phyloP scores from a whole-genome alignment of 37 sponge, comb jelly and placozoan species.

The Diacarnus erythraeanus region DNA sequence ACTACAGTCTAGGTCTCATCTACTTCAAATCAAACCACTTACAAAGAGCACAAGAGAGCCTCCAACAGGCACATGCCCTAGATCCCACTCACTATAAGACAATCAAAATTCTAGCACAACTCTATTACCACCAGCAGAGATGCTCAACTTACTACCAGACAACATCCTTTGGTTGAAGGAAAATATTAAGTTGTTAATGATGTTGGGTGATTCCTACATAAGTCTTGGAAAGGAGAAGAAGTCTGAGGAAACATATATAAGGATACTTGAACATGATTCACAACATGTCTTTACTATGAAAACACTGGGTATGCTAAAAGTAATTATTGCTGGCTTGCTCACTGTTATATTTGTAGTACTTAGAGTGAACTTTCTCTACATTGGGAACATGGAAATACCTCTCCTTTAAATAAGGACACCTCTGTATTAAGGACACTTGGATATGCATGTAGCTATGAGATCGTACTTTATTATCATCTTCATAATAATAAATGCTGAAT shows the following conservation, averaged over 20 bases:
- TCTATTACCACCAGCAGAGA: slow-evolving; percentile 1
- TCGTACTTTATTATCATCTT: no score
- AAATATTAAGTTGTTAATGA: not conserved
- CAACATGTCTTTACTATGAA: slow-evolving; percentile 37
- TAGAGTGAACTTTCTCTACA: no score
- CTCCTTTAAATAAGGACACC: no score
- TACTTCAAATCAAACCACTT: slow-evolving; percentile 27
- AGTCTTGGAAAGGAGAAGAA: not conserved
- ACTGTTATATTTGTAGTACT: no score
- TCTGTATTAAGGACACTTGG: no score
- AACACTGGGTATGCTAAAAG: slow-evolving; percentile 52
- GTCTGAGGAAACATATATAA: slow-evolving; percentile 16
- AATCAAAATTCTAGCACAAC: slow-evolving; percentile 7
- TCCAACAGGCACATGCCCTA: slow-evolving; percentile 21
- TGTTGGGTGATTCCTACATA: slow-evolving; percentile 11
- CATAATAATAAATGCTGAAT: no score
- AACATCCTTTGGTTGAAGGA: not conserved
- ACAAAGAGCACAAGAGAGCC: slow-evolving; percentile 20
- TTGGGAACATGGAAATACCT: no score
- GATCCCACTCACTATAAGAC: slow-evolving; percentile 38
- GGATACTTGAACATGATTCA: slow-evolving; percentile 8
- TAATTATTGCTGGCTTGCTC: no score
- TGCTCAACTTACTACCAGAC: slow-evolving; percentile 1
- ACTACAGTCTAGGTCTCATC: slow-evolving; percentile 41
- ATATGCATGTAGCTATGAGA: no score